Evolutionary conservation across 1,140 invertebrate species (phyloP).

Genomic region (Melitaea cinxia): DNA sequence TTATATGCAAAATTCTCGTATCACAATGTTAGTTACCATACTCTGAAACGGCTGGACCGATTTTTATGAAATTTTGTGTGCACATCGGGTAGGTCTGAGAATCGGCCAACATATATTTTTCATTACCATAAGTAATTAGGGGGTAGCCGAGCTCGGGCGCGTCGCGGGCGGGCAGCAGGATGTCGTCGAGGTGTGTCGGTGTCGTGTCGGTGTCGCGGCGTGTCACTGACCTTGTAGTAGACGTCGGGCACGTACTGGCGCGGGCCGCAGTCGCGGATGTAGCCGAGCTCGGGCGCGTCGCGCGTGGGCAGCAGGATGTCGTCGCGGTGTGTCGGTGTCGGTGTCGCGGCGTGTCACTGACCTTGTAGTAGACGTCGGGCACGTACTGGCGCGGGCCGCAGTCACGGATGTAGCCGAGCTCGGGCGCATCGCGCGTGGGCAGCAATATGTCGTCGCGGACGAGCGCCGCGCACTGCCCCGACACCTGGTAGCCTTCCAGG

Average conservation of each 20-base stretch:
- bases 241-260: conserved; percentile 99
- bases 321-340: conserved; percentile 82
- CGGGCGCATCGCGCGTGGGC: conserved; percentile 98
- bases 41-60: too few relatives aligned
- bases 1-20: too few relatives aligned
- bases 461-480: conserved; percentile 98
- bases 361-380: conserved; percentile 99
- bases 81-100: too few relatives aligned
- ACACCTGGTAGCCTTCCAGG: conserved; percentile 99
- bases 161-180: conserved; percentile 64
- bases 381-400: conserved; percentile 97
- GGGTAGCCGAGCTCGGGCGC: conserved; percentile 90
- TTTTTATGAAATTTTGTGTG: too few relatives aligned
- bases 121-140: too few relatives aligned
- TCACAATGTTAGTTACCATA: too few relatives aligned
- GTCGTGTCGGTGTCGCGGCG: neutral
- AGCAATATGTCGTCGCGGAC: conserved; percentile 96
- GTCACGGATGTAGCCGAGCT: conserved; percentile 97
- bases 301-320: conserved; percentile 83
- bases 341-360: conserved; percentile 81
- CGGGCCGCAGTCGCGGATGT: conserved; percentile 95
- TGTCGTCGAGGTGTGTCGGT: conserved; percentile 86
- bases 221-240: conserved; percentile 94
- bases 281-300: conserved; percentile 85
- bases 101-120: too few relatives aligned